Conservation (phyloP, 1,140 invertebrate genomes). For the Chironomus striatipennis region DNA sequence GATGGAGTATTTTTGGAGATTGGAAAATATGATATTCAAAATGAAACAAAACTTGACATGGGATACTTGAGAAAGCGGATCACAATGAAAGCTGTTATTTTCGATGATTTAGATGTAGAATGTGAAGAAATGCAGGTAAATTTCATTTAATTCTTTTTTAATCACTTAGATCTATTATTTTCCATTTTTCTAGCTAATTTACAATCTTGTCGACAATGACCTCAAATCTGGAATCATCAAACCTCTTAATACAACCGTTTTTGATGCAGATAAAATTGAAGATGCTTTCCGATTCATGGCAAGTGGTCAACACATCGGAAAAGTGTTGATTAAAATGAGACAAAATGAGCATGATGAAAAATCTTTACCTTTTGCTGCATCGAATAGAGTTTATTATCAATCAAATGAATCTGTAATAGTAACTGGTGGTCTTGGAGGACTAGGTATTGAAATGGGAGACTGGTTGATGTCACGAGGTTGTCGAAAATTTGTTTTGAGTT, state of each 20-base stretch:
- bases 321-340: constrained; percentile 57
- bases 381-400: constrained; percentile 18
- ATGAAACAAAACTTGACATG: constrained; percentile 45
- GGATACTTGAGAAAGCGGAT: constrained; percentile 58
- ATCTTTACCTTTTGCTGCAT: background rate
- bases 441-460: constrained; percentile 68
- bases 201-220: constrained; percentile 48
- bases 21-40: constrained; percentile 46
- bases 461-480: constrained; percentile 68
- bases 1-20: constrained; percentile 50
- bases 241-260: constrained; percentile 42
- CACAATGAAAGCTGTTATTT: constrained; percentile 64
- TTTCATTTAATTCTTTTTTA: too few species aligned
- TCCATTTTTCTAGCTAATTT: constrained; percentile 29
- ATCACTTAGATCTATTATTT: background rate
- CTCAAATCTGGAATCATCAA: constrained; percentile 44
- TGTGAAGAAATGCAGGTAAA: constrained; percentile 40
- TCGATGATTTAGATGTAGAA: constrained; percentile 35
- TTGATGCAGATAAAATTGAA: constrained; percentile 42
- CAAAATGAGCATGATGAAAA: constrained; percentile 41
- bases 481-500: constrained; percentile 57
- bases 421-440: constrained; percentile 66
- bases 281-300: constrained; percentile 53
- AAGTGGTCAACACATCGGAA: constrained; percentile 65
- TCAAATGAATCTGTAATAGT: constrained; percentile 40